Evolutionary conservation across 2,888 invertebrate species (phyloP).

Genomic region (Orthosia gothica): DNA sequence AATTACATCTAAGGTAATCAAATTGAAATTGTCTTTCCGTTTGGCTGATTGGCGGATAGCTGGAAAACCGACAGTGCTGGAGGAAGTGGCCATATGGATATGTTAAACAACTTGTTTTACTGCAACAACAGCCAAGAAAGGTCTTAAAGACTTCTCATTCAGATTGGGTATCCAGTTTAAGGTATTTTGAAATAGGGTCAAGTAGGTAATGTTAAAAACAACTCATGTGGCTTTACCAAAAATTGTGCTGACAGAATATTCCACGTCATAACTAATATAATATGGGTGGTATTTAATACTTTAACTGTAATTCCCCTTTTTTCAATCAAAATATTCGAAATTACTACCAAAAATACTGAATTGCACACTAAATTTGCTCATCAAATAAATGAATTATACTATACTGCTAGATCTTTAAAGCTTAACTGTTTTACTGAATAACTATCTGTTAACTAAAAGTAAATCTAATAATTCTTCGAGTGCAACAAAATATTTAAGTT

Average conservation of each 20-base stretch:
- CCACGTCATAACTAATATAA: neutral
- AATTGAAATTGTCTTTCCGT: conserved; percentile 42
- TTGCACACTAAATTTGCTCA: too few relatives aligned
- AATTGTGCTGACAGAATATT: neutral
- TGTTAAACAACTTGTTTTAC: neutral
- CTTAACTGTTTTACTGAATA: too few relatives aligned
- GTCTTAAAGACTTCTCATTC: neutral
- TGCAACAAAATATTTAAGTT: too few relatives aligned
- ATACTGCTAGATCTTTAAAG: too few relatives aligned
- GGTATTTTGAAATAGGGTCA: neutral
- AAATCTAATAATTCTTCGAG: too few relatives aligned
- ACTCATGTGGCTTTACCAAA: neutral
- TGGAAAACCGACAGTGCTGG: neutral
- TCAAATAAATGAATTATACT: too few relatives aligned
- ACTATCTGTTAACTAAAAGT: too few relatives aligned
- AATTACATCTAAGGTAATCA: conserved; percentile 38
- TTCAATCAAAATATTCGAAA: too few relatives aligned
- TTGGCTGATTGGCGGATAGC: conserved; percentile 24
- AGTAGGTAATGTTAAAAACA: too few relatives aligned
- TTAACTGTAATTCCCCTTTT: too few relatives aligned
- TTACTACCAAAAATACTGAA: too few relatives aligned
- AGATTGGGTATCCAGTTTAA: neutral
- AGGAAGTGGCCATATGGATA: neutral
- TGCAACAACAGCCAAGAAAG: neutral
- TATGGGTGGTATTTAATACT: too few relatives aligned